These are phyloP conservation scores for Callopanchax toddi DNA, from an alignment of 2,113 vertebrate species.

Conservation along the genomic window DNA sequence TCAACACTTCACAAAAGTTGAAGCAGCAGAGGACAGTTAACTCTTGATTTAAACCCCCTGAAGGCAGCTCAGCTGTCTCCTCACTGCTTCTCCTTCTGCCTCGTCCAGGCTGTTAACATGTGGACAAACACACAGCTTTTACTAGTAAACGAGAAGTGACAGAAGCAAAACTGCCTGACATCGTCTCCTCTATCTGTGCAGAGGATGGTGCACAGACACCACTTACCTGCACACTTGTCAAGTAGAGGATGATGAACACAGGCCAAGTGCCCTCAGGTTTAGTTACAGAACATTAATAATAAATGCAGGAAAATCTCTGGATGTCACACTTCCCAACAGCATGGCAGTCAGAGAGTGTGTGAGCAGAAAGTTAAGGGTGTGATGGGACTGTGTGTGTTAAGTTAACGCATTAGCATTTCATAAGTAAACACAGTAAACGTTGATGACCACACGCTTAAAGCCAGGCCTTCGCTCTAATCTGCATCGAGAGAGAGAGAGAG, in stretches of 20 bases:
- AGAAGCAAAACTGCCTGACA: slow-evolving; percentile 47
- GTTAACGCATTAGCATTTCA: slow-evolving; percentile 29
- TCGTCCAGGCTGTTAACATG: no score
- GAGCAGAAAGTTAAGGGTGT: slow-evolving; percentile 9
- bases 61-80: no score
- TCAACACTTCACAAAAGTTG: no score
- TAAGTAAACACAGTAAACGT: slow-evolving; percentile 17
- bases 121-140: slow-evolving; percentile 16
- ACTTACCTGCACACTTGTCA: slow-evolving; percentile 39
- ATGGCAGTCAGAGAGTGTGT: not conserved
- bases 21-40: no score
- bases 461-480: no score
- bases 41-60: no score
- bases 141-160: slow-evolving; percentile 11
- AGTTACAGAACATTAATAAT: slow-evolving; percentile 30
- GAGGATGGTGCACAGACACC: slow-evolving; percentile 11
- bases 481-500: no score
- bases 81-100: no score
- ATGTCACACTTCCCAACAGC: slow-evolving; percentile 22
- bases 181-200: slow-evolving; percentile 35
- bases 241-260: slow-evolving; percentile 18
- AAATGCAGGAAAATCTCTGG: slow-evolving; percentile 19
- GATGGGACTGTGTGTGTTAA: not conserved
- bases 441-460: not conserved
- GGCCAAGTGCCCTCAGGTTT: slow-evolving; percentile 27